Percentiles rank a stretch among this genome's conserved stretches.
These are phyloP conservation scores for Suricata suricatta DNA, from an alignment of 2,113 vertebrate genomes.

Conservation along the genomic window DNA sequence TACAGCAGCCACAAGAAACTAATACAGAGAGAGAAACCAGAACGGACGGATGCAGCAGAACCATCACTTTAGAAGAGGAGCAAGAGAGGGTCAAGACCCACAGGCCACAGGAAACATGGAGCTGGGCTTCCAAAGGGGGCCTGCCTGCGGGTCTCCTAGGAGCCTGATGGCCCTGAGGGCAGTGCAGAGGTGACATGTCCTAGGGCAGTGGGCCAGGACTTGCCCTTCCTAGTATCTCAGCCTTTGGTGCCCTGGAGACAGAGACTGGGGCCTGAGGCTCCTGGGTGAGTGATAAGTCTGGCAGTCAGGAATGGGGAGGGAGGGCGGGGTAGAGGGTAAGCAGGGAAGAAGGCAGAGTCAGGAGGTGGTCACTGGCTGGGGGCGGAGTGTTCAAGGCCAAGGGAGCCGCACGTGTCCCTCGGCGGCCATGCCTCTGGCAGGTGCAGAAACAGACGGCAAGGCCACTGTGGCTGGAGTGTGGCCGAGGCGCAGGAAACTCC, in stretches of 20 bases:
- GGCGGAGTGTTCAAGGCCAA: neutral
- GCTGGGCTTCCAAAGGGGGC: neutral
- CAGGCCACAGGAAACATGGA: neutral
- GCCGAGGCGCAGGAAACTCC: neutral
- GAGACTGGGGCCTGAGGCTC: neutral
- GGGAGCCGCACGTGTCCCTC: neutral
- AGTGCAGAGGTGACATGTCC: no score
- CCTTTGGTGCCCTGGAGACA: neutral
- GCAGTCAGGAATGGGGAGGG: neutral
- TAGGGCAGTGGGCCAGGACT: neutral
- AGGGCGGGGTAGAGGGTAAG: no score
- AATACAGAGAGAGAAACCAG: neutral
- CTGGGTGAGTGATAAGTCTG: no score
- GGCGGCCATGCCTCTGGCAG: neutral
- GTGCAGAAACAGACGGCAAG: neutral
- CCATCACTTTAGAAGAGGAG: neutral
- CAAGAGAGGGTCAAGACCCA: neutral
- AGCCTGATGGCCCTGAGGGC: rapidly evolving
- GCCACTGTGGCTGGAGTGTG: neutral
- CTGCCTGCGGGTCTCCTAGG: neutral
- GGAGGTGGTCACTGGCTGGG: neutral
- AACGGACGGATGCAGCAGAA: neutral
- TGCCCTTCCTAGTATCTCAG: neutral
- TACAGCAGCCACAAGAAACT: neutral
- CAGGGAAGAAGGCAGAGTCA: neutral